A percentile compares a stretch with the other conserved stretches of the same genome.
phyloP scores from a whole-genome alignment of 2,113 vertebrate species.

The Oreochromis aureus region DNA sequence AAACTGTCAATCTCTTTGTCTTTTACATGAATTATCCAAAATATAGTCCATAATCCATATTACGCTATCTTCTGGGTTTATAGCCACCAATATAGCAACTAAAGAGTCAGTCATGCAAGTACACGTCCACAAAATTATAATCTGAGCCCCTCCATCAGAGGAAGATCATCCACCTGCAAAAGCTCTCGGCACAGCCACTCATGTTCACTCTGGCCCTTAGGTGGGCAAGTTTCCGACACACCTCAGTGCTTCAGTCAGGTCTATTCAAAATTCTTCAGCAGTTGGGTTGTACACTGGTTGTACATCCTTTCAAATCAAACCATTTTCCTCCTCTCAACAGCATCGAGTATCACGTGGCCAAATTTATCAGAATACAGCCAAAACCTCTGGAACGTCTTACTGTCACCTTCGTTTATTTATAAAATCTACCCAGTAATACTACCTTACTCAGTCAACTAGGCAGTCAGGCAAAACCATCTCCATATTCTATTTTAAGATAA shows the following conservation, averaged over 20 bases:
- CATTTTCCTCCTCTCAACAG: background rate
- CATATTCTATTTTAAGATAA: background rate
- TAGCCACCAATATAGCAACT: too few relatives aligned
- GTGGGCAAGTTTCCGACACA: background rate
- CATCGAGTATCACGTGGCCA: background rate
- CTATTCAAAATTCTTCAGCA: background rate
- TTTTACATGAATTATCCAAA: too few relatives aligned
- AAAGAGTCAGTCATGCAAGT: too few relatives aligned
- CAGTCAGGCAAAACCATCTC: background rate
- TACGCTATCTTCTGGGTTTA: too few relatives aligned
- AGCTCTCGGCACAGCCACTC: too few relatives aligned
- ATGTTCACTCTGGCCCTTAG: background rate
- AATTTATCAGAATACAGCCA: background rate
- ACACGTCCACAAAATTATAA: too few relatives aligned
- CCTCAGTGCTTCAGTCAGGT: background rate
- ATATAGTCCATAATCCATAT: too few relatives aligned
- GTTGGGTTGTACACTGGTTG: background rate
- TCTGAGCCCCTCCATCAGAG: too few relatives aligned
- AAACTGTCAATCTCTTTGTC: too few relatives aligned
- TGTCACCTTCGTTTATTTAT: background rate
- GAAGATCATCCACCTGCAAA: too few relatives aligned
- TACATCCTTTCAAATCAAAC: background rate
- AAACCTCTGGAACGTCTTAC: background rate
- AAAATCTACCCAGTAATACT: background rate
- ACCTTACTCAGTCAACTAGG: background rate